Conservation (phyloP, 2,888 invertebrate genomes). For the Galeopsomyia nigrocyanea region DNA sequence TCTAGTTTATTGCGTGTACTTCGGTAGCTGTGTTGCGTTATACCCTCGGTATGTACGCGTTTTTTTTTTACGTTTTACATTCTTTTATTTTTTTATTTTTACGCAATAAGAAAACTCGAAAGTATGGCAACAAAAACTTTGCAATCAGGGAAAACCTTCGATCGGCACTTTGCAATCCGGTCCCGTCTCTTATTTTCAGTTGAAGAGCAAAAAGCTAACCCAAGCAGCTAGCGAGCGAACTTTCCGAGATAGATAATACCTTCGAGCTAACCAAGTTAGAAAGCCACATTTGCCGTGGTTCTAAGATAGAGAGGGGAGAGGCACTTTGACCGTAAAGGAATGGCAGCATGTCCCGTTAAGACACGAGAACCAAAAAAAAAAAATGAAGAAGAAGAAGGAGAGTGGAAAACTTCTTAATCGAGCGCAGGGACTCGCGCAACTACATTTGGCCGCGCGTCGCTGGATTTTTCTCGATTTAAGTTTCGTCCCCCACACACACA, state of each 20-base stretch:
- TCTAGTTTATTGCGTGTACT: no score
- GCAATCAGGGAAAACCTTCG: no score
- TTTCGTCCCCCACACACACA: neutral
- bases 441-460: neutral
- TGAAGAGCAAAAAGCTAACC: conserved; percentile 26
- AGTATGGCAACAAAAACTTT: no score
- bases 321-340: conserved; percentile 47
- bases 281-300: conserved; percentile 47
- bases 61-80: no score
- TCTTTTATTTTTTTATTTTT: no score
- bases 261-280: conserved; percentile 55
- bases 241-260: conserved; percentile 61
- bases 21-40: no score
- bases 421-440: conserved; percentile 1
- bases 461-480: conserved; percentile 9
- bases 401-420: conserved; percentile 43
- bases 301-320: conserved; percentile 39
- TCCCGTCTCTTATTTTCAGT: conserved; percentile 17
- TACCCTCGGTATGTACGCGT: no score
- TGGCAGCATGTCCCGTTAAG: neutral
- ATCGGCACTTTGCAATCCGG: neutral
- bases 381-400: conserved; percentile 24
- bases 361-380: conserved; percentile 1
- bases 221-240: conserved; percentile 50
- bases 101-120: no score